Conservation (phyloP, 2,888 invertebrate genomes). For the Machimus atricapillus region DNA sequence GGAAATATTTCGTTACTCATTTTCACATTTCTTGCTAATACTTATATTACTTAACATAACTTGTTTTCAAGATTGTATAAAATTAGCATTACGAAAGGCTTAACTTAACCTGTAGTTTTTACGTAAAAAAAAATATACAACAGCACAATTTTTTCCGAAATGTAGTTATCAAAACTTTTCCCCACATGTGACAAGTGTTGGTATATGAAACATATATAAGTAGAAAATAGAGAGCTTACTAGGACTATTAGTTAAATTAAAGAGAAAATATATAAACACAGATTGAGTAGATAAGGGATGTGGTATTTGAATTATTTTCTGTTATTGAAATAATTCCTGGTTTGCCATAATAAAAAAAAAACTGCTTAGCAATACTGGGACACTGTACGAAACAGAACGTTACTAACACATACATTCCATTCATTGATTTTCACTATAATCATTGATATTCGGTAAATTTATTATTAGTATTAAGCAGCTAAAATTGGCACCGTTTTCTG, state of each 20-base stretch:
- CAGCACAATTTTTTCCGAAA: not conserved
- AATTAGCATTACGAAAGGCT: too few species aligned
- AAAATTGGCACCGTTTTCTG: not conserved
- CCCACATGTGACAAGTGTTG: not conserved
- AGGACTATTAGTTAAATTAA: slow-evolving; percentile 15
- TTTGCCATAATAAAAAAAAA: not conserved
- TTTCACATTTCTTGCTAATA: not conserved
- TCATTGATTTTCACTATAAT: slow-evolving; percentile 5
- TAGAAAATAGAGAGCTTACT: slow-evolving; percentile 25
- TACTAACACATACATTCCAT: slow-evolving; percentile 31
- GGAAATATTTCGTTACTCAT: too few species aligned
- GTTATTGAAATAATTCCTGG: slow-evolving; percentile 3
- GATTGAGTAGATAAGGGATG: not conserved
- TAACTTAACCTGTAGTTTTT: not conserved
- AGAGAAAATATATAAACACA: not conserved
- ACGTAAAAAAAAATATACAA: not conserved
- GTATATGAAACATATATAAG: not conserved
- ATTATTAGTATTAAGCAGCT: not conserved
- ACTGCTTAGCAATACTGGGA: not conserved
- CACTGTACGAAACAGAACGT: not conserved
- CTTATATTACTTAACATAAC: too few species aligned
- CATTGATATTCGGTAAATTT: not conserved
- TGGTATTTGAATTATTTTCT: not conserved
- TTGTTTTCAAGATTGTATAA: not conserved
- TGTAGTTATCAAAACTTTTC: not conserved